A percentile compares a stretch with the other conserved stretches of the same genome.
phyloP scores from a whole-genome alignment of 2,113 vertebrate species.

The Muscicapa adusta region DNA sequence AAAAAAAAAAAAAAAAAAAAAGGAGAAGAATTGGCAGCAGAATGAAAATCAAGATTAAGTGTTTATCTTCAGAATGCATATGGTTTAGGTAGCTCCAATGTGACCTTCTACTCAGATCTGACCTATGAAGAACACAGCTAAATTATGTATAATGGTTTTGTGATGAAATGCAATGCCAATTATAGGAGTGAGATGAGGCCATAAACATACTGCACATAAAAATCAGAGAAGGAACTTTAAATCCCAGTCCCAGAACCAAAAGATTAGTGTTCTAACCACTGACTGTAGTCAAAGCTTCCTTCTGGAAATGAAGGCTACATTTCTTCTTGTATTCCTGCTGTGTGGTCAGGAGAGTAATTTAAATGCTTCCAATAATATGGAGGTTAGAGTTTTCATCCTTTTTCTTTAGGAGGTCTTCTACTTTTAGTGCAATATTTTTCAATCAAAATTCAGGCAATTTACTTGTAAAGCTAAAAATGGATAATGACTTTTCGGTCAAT shows the following conservation, averaged over 20 bases:
- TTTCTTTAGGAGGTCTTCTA: constrained; percentile 32
- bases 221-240: constrained; percentile 60
- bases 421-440: constrained; percentile 42
- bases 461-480: constrained; percentile 68
- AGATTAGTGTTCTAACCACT: constrained; percentile 57
- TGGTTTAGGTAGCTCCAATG: constrained; percentile 52
- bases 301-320: constrained; percentile 62
- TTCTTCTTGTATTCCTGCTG: constrained; percentile 4
- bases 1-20: too few relatives aligned
- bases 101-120: constrained; percentile 59
- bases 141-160: constrained; percentile 64
- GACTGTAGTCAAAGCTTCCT: constrained; percentile 55
- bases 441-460: constrained; percentile 61
- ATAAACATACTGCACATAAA: constrained; percentile 66
- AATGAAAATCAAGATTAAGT: constrained; percentile 30
- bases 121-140: constrained; percentile 55
- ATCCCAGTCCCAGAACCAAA: constrained; percentile 51
- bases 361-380: constrained; percentile 36
- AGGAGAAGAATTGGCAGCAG: background rate
- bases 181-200: constrained; percentile 57
- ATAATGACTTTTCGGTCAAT: constrained; percentile 71
- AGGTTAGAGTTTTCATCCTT: constrained; percentile 32
- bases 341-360: constrained; percentile 37
- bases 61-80: constrained; percentile 46
- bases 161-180: constrained; percentile 64